These are phyloP conservation scores for Odontamblyopus lacepedii DNA, from an alignment of 2,797 vertebrate genomes.

Conservation along the genomic window DNA sequence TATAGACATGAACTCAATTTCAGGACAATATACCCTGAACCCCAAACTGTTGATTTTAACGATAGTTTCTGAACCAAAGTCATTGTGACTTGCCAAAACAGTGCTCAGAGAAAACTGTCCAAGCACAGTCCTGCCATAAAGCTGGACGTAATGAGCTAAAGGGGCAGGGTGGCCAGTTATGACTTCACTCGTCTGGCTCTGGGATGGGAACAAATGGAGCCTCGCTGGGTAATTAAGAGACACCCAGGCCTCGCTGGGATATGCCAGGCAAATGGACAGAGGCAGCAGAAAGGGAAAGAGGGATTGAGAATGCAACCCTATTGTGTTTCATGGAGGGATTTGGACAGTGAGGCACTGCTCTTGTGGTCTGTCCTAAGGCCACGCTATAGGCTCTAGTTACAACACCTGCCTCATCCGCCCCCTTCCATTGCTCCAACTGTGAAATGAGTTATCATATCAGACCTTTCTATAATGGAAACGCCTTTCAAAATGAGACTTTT, in stretches of 20 bases:
- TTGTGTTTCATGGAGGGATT: conserved; percentile 83
- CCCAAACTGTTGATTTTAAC: not conserved
- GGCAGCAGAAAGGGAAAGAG: conserved; percentile 67
- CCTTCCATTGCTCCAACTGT: conserved; percentile 33
- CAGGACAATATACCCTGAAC: conserved; percentile 1
- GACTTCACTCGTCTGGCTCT: conserved; percentile 76
- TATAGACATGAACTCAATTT: not conserved
- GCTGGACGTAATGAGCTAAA: conserved; percentile 65
- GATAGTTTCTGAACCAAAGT: conserved; percentile 2
- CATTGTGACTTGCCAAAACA: not conserved
- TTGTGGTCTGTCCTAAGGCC: conserved; percentile 71
- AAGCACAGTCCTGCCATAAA: conserved; percentile 39
- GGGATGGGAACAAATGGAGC: conserved; percentile 69
- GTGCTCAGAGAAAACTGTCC: conserved; percentile 25
- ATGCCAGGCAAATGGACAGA: conserved; percentile 69
- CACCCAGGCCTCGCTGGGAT: conserved; percentile 71
- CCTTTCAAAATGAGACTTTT: conserved; percentile 10
- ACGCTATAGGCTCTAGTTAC: conserved; percentile 73
- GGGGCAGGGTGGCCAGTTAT: conserved; percentile 70
- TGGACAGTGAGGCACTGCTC: conserved; percentile 76
- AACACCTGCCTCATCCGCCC: conserved; percentile 70
- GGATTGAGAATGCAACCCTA: conserved; percentile 77
- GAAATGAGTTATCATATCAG: conserved; percentile 67
- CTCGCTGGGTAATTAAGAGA: conserved; percentile 77
- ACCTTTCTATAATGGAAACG: conserved; percentile 44